Base-by-base conservation (phyloP, 30 jellyfish, hydroid and myxozoan genomes). In the Mastigias papua region DNA sequence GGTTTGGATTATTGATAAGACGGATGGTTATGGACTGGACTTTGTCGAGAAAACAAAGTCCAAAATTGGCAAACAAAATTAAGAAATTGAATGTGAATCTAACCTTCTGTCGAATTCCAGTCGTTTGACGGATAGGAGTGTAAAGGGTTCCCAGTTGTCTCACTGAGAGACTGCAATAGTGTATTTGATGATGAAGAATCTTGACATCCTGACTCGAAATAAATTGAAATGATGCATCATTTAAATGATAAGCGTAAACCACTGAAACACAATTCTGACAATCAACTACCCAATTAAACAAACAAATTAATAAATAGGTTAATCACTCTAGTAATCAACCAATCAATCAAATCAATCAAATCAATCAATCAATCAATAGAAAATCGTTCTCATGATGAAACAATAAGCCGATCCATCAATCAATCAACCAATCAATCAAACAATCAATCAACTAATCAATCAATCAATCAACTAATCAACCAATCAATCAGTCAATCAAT, bases 51-150 rank as follows among this genome's bases (percentile, higher is more conserved):
- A n/a, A n/a, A n/a, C n/a, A n/a, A n/a, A n/a, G 11, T 11, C 54
- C 54, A 37, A 3, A 37, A 3, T 37, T 37, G 54, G 54, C 11
- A 37, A 37, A 37, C 5, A 11, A 3, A 37, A 11, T 37, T 37
- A 11, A 37, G 54, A 37, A 11, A 37, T 37, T 11, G 11, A 37
- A 51, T 17, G 7, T 17, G 67, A 51, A 51, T 16, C 73, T 23
- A 9, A 83, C 92, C 92, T 71, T 83, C 92, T 35, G 92, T 70
- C 1, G 86, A 72, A 61, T 26, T 23, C 92, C 86, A 83, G 29
- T 42, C 49, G 32, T 83, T 83, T 13, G 32, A 42, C 28, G 92
- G 86, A 21, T 86, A 83, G 50, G 70, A 65, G 26, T 62, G 63
- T 6, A 54, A 63, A 3, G 86, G 27, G 42, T 23, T 23, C 21